Evolutionary conservation across 2,113 vertebrate species (phyloP), one percentile per base, ranked within the genome.

Genomic region (Gambusia affinis): DNA sequence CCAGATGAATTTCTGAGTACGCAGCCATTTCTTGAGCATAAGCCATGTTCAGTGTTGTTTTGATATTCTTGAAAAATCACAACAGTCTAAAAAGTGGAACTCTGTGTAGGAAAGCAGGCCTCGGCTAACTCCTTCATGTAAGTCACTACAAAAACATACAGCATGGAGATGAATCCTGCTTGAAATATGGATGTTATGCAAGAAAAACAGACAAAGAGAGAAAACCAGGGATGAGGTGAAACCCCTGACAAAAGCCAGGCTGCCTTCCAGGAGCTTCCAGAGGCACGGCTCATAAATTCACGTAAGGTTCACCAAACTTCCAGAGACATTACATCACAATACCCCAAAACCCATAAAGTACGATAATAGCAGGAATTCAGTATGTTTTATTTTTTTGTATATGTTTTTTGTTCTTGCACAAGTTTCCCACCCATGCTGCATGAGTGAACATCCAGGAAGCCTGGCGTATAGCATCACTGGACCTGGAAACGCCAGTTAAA

Each of bases 171-270:
- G 27, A 51, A 57, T 70, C 64, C 67, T 65, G 24, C 22, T 12
- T 79, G 63, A 68, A 79, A 72, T 78, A 73, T 76, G 37, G 63
- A 80, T 35, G 39, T 77, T 57, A 44, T 62, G 66, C 71, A 70
- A 67, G 62, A n/a, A 84, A 85, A 70, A 73, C 60, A 78, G 65
- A 76, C 54, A 54, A 37, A 64, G 74, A 60, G 39, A 67, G 15
- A 66, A 57, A 76, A 66, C 60, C 72, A 70, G 66, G 72, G 64
- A 67, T 54, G 63, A 72, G 68, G 64, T 72, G 28, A 69, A 73
- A 70, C 67, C 64, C 30, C 54, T 87, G 87, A 92, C 66, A 79
- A 22, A 89, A 78, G 24, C 83, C 92, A 92, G 92, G 73, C 75
- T 44, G 65, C 72, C 60, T 47, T 79, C 78, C 76, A 73, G 65